Evolutionary conservation across 2,888 invertebrate genomes (phyloP), one percentile per base, ranked within the genome.

Genomic region (Salpingus planirostris): DNA sequence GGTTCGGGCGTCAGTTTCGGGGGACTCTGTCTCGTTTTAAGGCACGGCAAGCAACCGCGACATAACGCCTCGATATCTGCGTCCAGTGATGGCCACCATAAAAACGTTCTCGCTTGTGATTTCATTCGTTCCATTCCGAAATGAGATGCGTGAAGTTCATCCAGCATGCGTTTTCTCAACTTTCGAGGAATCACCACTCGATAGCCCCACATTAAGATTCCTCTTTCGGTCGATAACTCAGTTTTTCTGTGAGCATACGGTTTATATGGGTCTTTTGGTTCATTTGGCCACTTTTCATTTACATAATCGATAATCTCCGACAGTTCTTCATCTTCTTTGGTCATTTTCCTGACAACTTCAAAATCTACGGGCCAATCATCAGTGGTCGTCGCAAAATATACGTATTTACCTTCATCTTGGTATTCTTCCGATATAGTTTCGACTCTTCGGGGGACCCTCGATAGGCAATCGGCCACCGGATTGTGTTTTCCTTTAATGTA

Each of bases 401-500:
- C 8, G 24, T 11, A 7, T 11, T 3, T 10, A 3, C 24, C 18
- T 18, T 18, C 8, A 18, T 18, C 18, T 7, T 6, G 8, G 6
- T 18, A 6, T 6, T 18, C 18, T 8, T 18, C 8, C 6, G 18
- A 8, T 18, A 18, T 18, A 8, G 6, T 8, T 8, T 18, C 18
- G 18, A 18, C 8, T 7, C 6, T 8, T 8, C 6, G 6, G 18
- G 18, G 18, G 6, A 18, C 6, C 8, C 18, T 18, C 8, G 18
- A 18, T 8, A 18, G 8, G 8, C 18, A 18, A 18, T 18, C 18
- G 18, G 18, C 18, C 8, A 18, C 6, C 8, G 18, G 18, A 11
- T 11, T 11, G 8, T 24, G 3, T 11, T 8, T 11, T 2, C 11
- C 11, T 8, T 3, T 21, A 11, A 39, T 31, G 21, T 35, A 35